Percentiles rank a stretch among this genome's conserved stretches.
phyloP scores from a whole-genome alignment of 2,797 vertebrate genomes.

The Liasis olivaceus region DNA sequence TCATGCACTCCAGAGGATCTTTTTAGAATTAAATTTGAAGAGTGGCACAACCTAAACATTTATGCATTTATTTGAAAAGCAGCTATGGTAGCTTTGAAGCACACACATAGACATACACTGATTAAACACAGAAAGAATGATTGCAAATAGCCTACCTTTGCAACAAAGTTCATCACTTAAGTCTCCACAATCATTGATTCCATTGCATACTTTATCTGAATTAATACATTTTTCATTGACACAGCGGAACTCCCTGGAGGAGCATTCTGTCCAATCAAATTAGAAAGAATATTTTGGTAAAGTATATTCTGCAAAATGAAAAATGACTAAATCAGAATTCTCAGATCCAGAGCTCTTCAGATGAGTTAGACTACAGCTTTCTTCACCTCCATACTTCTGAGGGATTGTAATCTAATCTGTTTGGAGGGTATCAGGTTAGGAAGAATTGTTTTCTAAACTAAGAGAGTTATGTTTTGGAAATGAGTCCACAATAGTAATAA shows the following conservation, averaged over 20 bases:
- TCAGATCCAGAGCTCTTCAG: too few relatives aligned
- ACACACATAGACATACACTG: neutral
- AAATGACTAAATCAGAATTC: neutral
- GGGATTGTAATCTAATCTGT: too few relatives aligned
- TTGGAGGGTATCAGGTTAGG: neutral
- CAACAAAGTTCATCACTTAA: slow-evolving; percentile 94
- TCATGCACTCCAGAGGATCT: too few relatives aligned
- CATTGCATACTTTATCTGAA: slow-evolving; percentile 76
- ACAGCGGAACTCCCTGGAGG: slow-evolving; percentile 73
- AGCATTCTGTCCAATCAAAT: slow-evolving; percentile 58
- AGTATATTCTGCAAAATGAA: neutral
- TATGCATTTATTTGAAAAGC: neutral
- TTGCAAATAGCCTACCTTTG: slow-evolving; percentile 72
- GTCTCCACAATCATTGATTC: slow-evolving; percentile 89
- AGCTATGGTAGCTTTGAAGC: neutral
- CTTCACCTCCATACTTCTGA: neutral
- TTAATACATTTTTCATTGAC: slow-evolving; percentile 81
- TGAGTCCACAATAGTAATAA: neutral
- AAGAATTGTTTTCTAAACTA: neutral
- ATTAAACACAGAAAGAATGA: neutral
- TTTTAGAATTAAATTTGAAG: too few relatives aligned
- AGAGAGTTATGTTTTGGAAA: neutral
- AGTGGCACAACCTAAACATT: too few relatives aligned
- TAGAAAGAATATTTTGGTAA: slow-evolving; percentile 35
- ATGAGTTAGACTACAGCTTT: neutral